Conservation (phyloP, 2,888 invertebrate genomes). For the Mythimna impura region DNA sequence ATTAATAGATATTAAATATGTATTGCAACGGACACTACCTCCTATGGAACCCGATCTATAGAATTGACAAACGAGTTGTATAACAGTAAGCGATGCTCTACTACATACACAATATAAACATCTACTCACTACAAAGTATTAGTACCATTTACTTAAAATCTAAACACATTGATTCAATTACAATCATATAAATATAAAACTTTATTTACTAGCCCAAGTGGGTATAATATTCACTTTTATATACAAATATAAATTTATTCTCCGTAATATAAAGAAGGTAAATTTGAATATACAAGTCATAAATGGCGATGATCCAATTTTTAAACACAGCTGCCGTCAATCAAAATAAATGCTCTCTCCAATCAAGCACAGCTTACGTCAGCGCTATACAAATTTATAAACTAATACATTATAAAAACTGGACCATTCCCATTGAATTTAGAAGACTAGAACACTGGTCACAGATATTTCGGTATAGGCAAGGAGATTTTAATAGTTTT, state of each 20-base stretch:
- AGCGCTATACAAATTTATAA: slow-evolving; percentile 57
- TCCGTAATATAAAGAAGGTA: slow-evolving; percentile 72
- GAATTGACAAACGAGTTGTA: slow-evolving; percentile 65
- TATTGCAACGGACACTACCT: slow-evolving; percentile 51
- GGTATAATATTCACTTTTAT: slow-evolving; percentile 73
- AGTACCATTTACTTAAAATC: slow-evolving; percentile 76
- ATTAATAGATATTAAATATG: slow-evolving; percentile 27
- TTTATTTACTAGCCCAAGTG: slow-evolving; percentile 71
- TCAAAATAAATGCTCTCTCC: slow-evolving; percentile 51
- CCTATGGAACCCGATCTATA: slow-evolving; percentile 62
- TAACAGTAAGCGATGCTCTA: slow-evolving; percentile 66
- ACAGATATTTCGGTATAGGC: slow-evolving; percentile 84
- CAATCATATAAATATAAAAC: slow-evolving; percentile 74
- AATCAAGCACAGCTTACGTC: slow-evolving; percentile 38
- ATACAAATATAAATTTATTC: slow-evolving; percentile 79
- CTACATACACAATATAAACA: slow-evolving; percentile 65
- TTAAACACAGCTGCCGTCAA: slow-evolving; percentile 66
- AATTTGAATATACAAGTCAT: slow-evolving; percentile 74
- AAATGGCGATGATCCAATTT: slow-evolving; percentile 73
- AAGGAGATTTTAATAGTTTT: slow-evolving; percentile 80
- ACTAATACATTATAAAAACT: slow-evolving; percentile 68
- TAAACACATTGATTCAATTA: slow-evolving; percentile 66
- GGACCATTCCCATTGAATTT: slow-evolving; percentile 75
- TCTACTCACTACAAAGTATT: slow-evolving; percentile 74
- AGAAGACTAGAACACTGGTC: slow-evolving; percentile 88